Evolutionary conservation across 2,113 vertebrate species (phyloP).

Genomic region (Thamnaconus septentrionalis): DNA sequence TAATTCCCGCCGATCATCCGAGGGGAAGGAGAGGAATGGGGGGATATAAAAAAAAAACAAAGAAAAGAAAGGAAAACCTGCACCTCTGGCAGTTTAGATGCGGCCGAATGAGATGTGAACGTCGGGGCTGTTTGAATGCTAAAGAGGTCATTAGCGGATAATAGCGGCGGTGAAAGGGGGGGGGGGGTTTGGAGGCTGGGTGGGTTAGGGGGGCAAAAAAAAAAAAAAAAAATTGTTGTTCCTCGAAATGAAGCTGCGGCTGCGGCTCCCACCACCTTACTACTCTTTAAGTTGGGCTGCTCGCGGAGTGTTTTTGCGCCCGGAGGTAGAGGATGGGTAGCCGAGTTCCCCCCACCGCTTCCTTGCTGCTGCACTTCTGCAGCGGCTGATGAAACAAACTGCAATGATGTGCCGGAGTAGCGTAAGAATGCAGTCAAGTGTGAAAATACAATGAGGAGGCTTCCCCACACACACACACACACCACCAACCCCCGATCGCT

Average conservation of each 20-base stretch:
- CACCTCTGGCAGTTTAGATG: slow-evolving; percentile 3
- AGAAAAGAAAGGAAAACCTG: too few relatives aligned
- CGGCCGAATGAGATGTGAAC: slow-evolving; percentile 53
- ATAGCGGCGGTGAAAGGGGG: slow-evolving; percentile 32
- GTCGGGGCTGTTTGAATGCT: slow-evolving; percentile 61
- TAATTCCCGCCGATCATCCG: too few relatives aligned
- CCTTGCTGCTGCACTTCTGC: slow-evolving; percentile 74
- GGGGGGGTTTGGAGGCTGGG: neutral
- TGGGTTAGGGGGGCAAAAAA: too few relatives aligned
- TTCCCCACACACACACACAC: too few relatives aligned
- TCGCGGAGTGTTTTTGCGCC: slow-evolving; percentile 70
- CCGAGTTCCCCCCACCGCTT: slow-evolving; percentile 73
- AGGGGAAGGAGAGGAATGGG: too few relatives aligned
- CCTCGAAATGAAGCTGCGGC: slow-evolving; percentile 65
- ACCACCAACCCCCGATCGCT: too few relatives aligned
- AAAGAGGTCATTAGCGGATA: slow-evolving; percentile 71
- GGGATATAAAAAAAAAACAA: too few relatives aligned
- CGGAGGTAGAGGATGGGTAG: slow-evolving; percentile 66
- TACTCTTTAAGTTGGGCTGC: slow-evolving; percentile 59
- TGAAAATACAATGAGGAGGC: slow-evolving; percentile 58
- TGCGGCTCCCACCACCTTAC: slow-evolving; percentile 45
- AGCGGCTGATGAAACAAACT: slow-evolving; percentile 81
- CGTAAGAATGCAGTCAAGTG: slow-evolving; percentile 67
- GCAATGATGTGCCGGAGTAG: slow-evolving; percentile 70
- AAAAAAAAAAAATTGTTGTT: slow-evolving; percentile 46